These are phyloP conservation scores for Prionailurus bengalensis DNA, from an alignment of 2,113 vertebrate species.

Conservation along the genomic window DNA sequence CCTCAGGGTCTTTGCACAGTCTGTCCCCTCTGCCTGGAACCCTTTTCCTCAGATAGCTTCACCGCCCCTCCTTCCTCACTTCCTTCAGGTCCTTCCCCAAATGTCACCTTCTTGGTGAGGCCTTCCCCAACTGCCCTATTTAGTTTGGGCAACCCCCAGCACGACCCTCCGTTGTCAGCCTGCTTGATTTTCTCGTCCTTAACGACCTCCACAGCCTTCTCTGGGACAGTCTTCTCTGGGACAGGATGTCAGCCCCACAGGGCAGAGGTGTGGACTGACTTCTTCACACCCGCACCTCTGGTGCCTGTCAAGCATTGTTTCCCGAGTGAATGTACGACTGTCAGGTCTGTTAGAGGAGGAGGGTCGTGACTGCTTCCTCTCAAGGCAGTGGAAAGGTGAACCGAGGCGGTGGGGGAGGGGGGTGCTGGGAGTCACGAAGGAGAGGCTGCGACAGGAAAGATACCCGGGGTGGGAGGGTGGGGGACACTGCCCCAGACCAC, in stretches of 20 bases:
- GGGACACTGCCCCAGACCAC: too few relatives aligned
- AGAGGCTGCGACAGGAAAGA: background rate
- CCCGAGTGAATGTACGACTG: background rate
- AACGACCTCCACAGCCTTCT: background rate
- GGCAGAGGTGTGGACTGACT: background rate
- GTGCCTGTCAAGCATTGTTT: background rate
- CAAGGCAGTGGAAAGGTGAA: background rate
- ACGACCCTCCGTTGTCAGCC: background rate
- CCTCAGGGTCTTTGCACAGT: background rate
- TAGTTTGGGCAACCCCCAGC: background rate
- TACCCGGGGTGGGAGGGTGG: too few relatives aligned
- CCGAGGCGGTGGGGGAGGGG: background rate
- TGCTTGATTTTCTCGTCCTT: background rate
- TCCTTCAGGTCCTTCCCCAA: background rate
- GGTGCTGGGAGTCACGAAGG: background rate
- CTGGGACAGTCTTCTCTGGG: background rate
- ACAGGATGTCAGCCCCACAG: background rate
- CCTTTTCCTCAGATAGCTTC: background rate
- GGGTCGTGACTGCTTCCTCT: background rate
- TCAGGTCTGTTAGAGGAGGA: background rate
- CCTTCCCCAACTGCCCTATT: background rate
- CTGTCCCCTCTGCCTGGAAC: background rate
- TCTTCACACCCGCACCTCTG: background rate
- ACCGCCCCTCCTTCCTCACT: background rate
- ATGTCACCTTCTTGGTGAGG: background rate